Evolutionary conservation across 2,113 vertebrate genomes (phyloP), one percentile per base, ranked within the genome.

Genomic region (Martes martes): DNA sequence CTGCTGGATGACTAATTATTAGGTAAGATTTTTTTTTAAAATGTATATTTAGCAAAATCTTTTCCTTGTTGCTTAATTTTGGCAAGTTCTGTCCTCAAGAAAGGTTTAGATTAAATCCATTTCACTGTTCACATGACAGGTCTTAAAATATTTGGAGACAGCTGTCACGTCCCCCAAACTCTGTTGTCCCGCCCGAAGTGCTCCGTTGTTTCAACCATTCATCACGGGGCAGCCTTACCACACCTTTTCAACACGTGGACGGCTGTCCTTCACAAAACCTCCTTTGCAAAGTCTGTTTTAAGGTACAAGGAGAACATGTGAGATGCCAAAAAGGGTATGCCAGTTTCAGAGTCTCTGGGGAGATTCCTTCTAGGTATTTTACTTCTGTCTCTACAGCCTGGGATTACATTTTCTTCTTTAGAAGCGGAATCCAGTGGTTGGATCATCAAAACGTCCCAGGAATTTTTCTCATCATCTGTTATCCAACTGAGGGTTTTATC

Each of bases 101-200:
- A 96, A 82, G 94, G 16, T 82, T 89, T 94, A 95, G 71, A 74
- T 89, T 95, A 91, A 95, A 91, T 89, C n/a, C 4, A n/a, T 73
- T 28, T 7, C 2, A 36, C 39, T 13, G 3, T 86, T 97, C 73
- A 92, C 16, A 50, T 91, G 67, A 83, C 24, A 89, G 42, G 57
- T 89, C 33, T 91, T 96, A 52, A 95, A 92, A 96, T 94, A 84
- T 83, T 23, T 95, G 42, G 50, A 61, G 71, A 59, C 36, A 93
- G n/a, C 39, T 88, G 28, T 79, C 82, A 52, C 80, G 52, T 78
- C 23, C 24, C 28, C 59, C 26, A 21, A 39, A 81, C 28, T 87
- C 63, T 65, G 8, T 76, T 47, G 39, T 93, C 7, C 57, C 65
- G 14, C 31, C 26, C 7, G 39, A 76, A 76, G 57, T 71, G 26